These are phyloP conservation scores for Thomomys bottae DNA, from an alignment of 2,113 vertebrate genomes.

Conservation along the genomic window DNA sequence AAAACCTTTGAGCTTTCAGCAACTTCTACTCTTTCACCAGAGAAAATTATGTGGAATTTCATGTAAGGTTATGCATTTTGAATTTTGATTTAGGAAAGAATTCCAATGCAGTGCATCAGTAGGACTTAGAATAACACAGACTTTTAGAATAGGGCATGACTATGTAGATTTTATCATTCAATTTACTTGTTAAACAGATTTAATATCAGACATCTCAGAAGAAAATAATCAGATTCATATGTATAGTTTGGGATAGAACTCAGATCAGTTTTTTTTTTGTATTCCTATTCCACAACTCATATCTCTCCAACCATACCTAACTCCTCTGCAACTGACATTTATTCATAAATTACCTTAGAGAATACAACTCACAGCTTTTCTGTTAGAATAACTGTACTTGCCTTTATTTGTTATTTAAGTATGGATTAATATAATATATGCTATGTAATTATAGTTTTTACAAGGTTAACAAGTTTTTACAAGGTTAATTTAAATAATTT, in stretches of 20 bases:
- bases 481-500: conserved; percentile 38
- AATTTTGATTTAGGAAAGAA: background rate
- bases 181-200: background rate
- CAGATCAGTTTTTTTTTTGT: background rate
- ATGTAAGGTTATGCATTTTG: background rate
- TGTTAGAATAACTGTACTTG: background rate
- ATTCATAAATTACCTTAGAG: background rate
- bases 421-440: background rate
- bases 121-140: background rate
- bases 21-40: no score
- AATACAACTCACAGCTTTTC: background rate
- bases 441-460: background rate
- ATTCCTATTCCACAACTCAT: background rate
- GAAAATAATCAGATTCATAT: background rate
- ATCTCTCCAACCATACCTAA: background rate
- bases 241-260: background rate
- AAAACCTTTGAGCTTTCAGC: no score
- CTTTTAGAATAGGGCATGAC: background rate
- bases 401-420: background rate
- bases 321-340: background rate
- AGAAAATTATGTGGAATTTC: background rate
- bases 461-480: background rate
- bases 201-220: background rate
- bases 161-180: background rate
- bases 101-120: background rate